Evolutionary conservation across 2,888 invertebrate species (phyloP).

Genomic region (Zaprionus obscuricornis): DNA sequence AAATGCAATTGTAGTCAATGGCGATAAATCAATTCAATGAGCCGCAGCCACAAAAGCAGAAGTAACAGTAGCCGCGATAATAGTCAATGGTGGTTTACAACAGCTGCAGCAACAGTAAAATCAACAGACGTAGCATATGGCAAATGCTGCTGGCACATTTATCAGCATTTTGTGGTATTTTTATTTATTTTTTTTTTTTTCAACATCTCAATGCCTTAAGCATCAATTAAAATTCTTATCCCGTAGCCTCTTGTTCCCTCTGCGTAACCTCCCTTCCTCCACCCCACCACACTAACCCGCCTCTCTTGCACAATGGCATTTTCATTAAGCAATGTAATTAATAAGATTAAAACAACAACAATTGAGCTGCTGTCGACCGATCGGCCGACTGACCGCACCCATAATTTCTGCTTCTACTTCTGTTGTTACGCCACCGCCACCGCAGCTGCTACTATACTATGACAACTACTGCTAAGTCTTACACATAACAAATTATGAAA

Average conservation of each 20-base stretch:
- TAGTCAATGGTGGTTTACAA: conserved; percentile 35
- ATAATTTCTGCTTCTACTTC: conserved; percentile 45
- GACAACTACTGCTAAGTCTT: conserved; percentile 7
- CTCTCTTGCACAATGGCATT: conserved; percentile 21
- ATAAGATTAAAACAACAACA: conserved; percentile 73
- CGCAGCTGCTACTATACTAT: not conserved
- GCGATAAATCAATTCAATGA: conserved; percentile 60
- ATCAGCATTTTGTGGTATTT: conserved; percentile 31
- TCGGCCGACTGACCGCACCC: conserved; percentile 61
- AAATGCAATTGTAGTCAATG: conserved; percentile 45
- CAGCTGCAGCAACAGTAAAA: not conserved
- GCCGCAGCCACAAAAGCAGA: conserved; percentile 7
- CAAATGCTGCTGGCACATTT: conserved; percentile 57
- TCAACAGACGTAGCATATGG: conserved; percentile 42
- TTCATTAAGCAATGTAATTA: conserved; percentile 74
- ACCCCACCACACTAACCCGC: not conserved
- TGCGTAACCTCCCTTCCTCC: not conserved
- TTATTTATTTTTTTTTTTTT: conserved; percentile 15
- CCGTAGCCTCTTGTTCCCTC: conserved; percentile 2
- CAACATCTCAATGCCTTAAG: conserved; percentile 38
- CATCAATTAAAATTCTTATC: conserved; percentile 69
- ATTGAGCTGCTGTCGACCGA: conserved; percentile 60
- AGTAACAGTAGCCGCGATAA: conserved; percentile 20
- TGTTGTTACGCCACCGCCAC: conserved; percentile 1
- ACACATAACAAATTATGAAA: conserved; percentile 56